Conservation (phyloP, 2,113 vertebrate genomes). For the Oryzias melastigma region DNA sequence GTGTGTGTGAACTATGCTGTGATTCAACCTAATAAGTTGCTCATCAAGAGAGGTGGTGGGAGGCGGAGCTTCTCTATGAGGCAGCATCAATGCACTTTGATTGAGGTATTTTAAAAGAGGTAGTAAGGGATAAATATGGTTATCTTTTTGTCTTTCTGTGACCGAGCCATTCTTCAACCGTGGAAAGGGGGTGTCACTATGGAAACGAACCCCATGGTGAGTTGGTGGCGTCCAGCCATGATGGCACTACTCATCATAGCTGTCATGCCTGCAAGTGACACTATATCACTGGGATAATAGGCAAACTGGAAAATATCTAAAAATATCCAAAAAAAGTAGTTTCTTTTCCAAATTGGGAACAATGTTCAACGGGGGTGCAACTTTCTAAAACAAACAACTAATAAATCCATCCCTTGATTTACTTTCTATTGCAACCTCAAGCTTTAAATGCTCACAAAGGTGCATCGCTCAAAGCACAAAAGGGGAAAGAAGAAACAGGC, state of each 20-base stretch:
- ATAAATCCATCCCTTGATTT: slow-evolving; percentile 4
- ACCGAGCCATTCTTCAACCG: slow-evolving; percentile 65
- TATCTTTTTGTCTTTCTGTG: slow-evolving; percentile 56
- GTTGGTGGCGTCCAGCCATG: slow-evolving; percentile 71
- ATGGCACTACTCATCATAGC: slow-evolving; percentile 67
- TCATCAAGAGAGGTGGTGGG: not conserved
- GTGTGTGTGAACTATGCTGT: not conserved
- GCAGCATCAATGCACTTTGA: slow-evolving; percentile 20
- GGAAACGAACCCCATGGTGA: slow-evolving; percentile 74
- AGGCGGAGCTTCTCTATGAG: slow-evolving; percentile 2
- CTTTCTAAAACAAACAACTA: slow-evolving; percentile 16
- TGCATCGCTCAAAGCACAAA: slow-evolving; percentile 58
- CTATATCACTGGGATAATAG: slow-evolving; percentile 28
- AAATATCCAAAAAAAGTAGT: slow-evolving; percentile 1
- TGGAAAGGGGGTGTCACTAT: slow-evolving; percentile 53
- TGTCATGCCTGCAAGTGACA: slow-evolving; percentile 63
- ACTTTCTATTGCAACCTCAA: slow-evolving; percentile 15
- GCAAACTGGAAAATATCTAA: slow-evolving; percentile 32
- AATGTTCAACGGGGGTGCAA: slow-evolving; percentile 2
- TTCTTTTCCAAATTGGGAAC: slow-evolving; percentile 4
- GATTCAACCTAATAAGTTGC: slow-evolving; percentile 11
- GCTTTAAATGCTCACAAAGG: slow-evolving; percentile 33
- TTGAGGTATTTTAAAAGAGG: slow-evolving; percentile 45
- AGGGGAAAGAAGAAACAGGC: slow-evolving; percentile 60
- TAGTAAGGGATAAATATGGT: slow-evolving; percentile 60